These are phyloP conservation scores for Xyrichtys novacula DNA, from an alignment of 2,797 vertebrate species.

Conservation along the genomic window DNA sequence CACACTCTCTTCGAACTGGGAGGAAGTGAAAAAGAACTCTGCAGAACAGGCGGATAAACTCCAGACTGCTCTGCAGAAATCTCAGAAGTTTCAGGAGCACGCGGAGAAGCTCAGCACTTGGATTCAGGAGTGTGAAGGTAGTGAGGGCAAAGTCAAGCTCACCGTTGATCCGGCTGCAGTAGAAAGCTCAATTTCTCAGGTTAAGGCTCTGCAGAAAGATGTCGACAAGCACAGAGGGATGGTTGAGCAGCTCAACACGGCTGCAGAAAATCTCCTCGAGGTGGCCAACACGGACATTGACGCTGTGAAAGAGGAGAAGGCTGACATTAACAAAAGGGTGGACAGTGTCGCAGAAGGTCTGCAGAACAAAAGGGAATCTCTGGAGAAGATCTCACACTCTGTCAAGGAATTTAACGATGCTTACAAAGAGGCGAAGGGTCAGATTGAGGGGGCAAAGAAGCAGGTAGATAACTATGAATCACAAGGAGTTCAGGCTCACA, in stretches of 20 bases:
- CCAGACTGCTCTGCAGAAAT: slow-evolving; percentile 88
- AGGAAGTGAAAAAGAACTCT: slow-evolving; percentile 89
- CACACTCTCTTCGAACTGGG: slow-evolving; percentile 89
- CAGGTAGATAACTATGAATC: slow-evolving; percentile 88
- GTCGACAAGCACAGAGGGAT: slow-evolving; percentile 92
- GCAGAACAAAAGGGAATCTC: slow-evolving; percentile 88
- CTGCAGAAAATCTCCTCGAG: slow-evolving; percentile 89
- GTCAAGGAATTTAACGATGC: slow-evolving; percentile 93
- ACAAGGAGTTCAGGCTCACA: slow-evolving; percentile 90
- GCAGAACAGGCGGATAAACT: slow-evolving; percentile 87
- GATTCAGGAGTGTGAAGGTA: slow-evolving; percentile 90
- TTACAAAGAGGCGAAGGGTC: slow-evolving; percentile 87
- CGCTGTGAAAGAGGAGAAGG: slow-evolving; percentile 86
- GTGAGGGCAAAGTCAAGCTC: slow-evolving; percentile 82
- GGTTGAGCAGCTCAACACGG: slow-evolving; percentile 89
- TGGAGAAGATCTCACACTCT: slow-evolving; percentile 90
- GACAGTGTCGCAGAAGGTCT: slow-evolving; percentile 88
- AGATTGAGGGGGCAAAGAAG: slow-evolving; percentile 88
- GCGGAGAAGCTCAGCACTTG: slow-evolving; percentile 88
- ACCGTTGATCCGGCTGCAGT: slow-evolving; percentile 83
- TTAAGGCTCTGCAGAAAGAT: slow-evolving; percentile 93
- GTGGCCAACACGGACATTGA: slow-evolving; percentile 89
- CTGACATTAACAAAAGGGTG: slow-evolving; percentile 84
- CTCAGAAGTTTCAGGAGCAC: slow-evolving; percentile 89
- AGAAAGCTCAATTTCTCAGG: slow-evolving; percentile 86